Evolutionary conservation across 1,140 invertebrate species (phyloP), one percentile per base, ranked within the genome.

Genomic region (Heliconius congener): DNA sequence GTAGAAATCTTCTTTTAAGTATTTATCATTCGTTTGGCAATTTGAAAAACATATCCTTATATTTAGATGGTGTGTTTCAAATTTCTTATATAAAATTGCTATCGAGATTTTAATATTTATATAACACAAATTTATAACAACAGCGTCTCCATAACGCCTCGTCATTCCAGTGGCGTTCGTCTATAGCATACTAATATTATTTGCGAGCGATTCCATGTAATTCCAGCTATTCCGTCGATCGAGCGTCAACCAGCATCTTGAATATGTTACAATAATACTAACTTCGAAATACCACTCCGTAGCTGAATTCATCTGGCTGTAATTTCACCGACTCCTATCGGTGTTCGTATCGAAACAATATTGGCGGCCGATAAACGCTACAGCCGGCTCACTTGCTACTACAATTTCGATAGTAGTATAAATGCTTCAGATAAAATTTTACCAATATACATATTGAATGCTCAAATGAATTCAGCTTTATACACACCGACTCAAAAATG

Each of bases 131-230:
- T 88, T 86, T 85, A 86, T 88, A 86, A 86, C 85, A 84, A 83
- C 85, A 83, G 77, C 78, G 85, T 82, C 79, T 84, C 84, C 88
- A 87, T 91, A 88, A 92, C 89, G 88, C 90, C 88, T 86, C 86
- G 85, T 92, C 90, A 94, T 93, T 94, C 91, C 93, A 89, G 86
- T 84, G 90, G 89, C 87, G 88, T 83, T 86, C 89, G 87, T 82
- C 84, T 79, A 71, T 85, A 86, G 93, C 93, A 94, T 94, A 93
- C 91, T 93, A 94, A 94, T 94, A 90, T 86, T 88, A 82, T 80
- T 84, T 85, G 86, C 86, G 87, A 93, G 87, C 86, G 87, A 92
- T 90, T 90, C 88, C 90, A 83, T 91, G 88, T 91, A 91, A 94
- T 93, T 88, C 89, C 88, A 86, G 84, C 81, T 89, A 91, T 90